Evolutionary conservation across 2,797 vertebrate genomes (phyloP).

Genomic region (Scolopax bukidnonensis): DNA sequence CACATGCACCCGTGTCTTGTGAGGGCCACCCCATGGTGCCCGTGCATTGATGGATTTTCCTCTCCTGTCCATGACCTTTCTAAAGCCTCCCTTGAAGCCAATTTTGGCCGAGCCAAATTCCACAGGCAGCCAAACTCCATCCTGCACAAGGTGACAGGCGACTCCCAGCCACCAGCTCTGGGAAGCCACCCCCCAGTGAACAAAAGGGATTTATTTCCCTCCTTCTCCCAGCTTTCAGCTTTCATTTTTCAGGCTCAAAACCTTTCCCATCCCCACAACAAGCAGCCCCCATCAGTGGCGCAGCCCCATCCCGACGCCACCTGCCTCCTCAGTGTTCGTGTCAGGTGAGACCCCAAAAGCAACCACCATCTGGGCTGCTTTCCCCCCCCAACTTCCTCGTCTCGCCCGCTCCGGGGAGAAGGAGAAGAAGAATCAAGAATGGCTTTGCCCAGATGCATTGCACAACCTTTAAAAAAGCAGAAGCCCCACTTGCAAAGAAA

Average conservation of each 20-base stretch:
- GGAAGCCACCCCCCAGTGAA: rapidly evolving
- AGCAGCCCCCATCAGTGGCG: neutral
- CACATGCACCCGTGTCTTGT: neutral
- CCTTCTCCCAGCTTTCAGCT: rapidly evolving
- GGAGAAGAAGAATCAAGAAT: conserved; percentile 34
- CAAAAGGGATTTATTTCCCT: neutral
- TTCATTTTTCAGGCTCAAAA: neutral
- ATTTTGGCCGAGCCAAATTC: neutral
- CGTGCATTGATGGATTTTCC: rapidly evolving
- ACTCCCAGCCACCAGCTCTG: neutral
- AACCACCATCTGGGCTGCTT: neutral
- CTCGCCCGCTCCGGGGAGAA: neutral
- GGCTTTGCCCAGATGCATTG: neutral
- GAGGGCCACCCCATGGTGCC: rapidly evolving
- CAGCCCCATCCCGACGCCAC: neutral
- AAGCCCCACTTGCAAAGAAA: neutral
- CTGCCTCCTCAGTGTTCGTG: neutral
- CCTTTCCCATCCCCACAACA: neutral
- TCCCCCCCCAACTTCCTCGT: conserved; percentile 23
- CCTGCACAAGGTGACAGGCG: rapidly evolving
- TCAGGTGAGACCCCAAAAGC: neutral
- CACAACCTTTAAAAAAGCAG: conserved; percentile 34
- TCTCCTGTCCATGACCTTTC: rapidly evolving
- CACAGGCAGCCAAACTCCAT: neutral
- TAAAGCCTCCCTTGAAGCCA: rapidly evolving